These are phyloP conservation scores for Epizoanthus illoricatus DNA, from an alignment of 92 coral and sea anemone species.

Conservation along the genomic window DNA sequence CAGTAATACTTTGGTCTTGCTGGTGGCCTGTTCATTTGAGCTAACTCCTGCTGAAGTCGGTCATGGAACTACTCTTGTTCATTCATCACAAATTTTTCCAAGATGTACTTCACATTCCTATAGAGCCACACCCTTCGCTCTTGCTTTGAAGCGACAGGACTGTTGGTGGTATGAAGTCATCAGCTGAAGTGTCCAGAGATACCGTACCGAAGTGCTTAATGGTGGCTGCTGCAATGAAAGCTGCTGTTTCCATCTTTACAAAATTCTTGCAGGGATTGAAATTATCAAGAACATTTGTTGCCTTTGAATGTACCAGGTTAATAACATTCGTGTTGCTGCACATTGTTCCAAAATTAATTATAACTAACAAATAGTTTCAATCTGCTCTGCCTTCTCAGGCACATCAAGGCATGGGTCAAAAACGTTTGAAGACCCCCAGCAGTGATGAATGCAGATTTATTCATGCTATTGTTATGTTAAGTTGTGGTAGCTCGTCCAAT, in stretches of 20 bases:
- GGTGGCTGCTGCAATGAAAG: constrained; percentile 50
- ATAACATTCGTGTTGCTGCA: constrained; percentile 11
- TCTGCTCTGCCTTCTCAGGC: too few species aligned
- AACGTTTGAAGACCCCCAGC: too few species aligned
- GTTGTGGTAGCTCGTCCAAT: too few species aligned
- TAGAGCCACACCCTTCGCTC: not conserved
- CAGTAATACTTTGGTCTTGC: constrained; percentile 17
- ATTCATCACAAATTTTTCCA: constrained; percentile 3
- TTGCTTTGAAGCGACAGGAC: not conserved
- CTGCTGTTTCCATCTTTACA: constrained; percentile 44
- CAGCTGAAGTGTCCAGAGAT: not conserved
- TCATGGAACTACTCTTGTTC: not conserved
- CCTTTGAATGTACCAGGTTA: not conserved
- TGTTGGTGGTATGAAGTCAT: constrained; percentile 12
- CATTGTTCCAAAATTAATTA: constrained; percentile 5
- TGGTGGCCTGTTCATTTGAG: not conserved
- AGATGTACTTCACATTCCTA: constrained; percentile 5
- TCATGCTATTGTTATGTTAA: too few species aligned
- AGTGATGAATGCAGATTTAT: too few species aligned
- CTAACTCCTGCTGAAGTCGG: not conserved
- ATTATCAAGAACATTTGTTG: constrained; percentile 22
- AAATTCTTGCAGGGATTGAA: not conserved
- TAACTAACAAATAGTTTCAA: too few species aligned
- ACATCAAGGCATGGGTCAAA: too few species aligned
- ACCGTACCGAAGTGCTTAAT: constrained; percentile 50